These are phyloP conservation scores for Caenorhabditis inopinata DNA, from an alignment of 1,140 invertebrate genomes.

Conservation along the genomic window DNA sequence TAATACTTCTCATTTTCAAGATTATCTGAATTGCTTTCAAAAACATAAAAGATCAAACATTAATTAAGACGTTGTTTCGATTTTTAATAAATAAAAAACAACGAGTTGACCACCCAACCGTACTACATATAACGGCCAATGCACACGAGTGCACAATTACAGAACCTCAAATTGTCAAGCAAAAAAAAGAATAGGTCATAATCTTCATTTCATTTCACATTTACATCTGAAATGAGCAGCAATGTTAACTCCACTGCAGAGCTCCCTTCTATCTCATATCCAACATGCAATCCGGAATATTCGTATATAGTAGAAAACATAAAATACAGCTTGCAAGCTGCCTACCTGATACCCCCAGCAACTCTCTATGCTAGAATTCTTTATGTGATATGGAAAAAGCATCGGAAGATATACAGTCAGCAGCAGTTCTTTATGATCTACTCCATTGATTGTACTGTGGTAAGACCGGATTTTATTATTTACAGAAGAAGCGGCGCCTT, in stretches of 20 bases:
- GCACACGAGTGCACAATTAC: background rate
- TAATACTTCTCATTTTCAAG: too few species aligned
- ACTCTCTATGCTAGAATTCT: background rate
- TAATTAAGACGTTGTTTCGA: too few species aligned
- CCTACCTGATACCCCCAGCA: background rate
- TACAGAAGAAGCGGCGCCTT: too few species aligned
- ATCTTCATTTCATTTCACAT: background rate
- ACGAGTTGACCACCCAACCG: too few species aligned
- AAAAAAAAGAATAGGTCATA: too few species aligned
- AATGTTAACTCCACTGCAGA: background rate
- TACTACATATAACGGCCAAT: background rate
- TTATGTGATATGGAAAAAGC: background rate
- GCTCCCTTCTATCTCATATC: too few species aligned
- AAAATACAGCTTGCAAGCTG: background rate
- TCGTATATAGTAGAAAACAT: background rate
- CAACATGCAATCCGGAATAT: background rate
- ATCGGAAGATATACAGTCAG: background rate
- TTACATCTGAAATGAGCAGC: too few species aligned
- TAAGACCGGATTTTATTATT: background rate
- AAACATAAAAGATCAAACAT: too few species aligned
- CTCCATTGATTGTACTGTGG: background rate
- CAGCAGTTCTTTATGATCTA: slow-evolving; percentile 24
- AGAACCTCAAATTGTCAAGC: too few species aligned
- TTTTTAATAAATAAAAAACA: too few species aligned
- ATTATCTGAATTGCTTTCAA: too few species aligned